phyloP scores from a whole-genome alignment of 1,140 invertebrate species.

The Hyles euphorbiae region DNA sequence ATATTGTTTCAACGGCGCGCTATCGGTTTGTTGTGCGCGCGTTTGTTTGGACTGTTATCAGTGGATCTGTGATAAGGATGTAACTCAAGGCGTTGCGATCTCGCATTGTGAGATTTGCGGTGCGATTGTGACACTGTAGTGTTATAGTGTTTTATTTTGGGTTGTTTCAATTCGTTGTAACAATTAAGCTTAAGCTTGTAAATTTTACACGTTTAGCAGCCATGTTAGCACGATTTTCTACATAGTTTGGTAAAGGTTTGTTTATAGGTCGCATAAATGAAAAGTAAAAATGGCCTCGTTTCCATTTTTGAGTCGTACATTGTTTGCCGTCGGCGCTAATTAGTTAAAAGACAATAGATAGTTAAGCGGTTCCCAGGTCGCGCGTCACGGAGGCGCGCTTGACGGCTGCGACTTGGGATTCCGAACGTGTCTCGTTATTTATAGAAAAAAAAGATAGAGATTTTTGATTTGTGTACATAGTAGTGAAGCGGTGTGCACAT shows the following conservation, averaged over 20 bases:
- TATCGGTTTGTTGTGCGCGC: conserved; percentile 13
- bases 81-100: conserved; percentile 21
- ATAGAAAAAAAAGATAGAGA: not conserved
- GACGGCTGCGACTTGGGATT: not conserved
- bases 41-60: conserved; percentile 31
- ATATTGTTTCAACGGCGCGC: conserved; percentile 1
- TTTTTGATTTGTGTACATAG: conserved; percentile 61
- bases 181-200: conserved; percentile 1
- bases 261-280: too few relatives aligned
- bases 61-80: conserved; percentile 28
- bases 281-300: too few relatives aligned
- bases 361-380: too few relatives aligned
- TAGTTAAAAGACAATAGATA: too few relatives aligned
- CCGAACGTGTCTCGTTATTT: conserved; percentile 1
- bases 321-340: too few relatives aligned
- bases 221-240: not conserved
- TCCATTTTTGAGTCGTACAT: too few relatives aligned
- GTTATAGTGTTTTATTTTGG: too few relatives aligned
- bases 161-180: conserved; percentile 7
- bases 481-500: conserved; percentile 57
- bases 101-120: conserved; percentile 17
- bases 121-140: too few relatives aligned
- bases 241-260: too few relatives aligned
- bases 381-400: too few relatives aligned
- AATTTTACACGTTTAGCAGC: not conserved